phyloP scores from a whole-genome alignment of 2,113 vertebrate genomes.

The Phrynosoma blainvillii region DNA sequence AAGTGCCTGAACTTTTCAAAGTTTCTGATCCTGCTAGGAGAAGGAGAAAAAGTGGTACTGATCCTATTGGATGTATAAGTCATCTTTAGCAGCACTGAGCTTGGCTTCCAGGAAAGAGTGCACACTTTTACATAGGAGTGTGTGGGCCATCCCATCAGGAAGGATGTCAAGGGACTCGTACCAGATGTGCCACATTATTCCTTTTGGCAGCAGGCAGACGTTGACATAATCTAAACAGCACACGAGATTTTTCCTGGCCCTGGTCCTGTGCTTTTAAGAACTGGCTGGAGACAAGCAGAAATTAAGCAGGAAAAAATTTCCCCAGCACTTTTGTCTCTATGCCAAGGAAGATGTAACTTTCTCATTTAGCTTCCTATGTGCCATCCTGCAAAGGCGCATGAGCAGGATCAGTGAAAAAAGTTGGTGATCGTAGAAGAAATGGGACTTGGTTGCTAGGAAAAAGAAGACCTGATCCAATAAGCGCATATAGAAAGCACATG shows the following conservation, averaged over 20 bases:
- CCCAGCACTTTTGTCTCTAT: background rate
- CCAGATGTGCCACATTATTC: background rate
- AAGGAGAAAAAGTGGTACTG: background rate
- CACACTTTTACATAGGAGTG: background rate
- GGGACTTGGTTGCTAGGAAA: background rate
- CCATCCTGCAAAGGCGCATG: background rate
- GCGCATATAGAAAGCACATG: background rate
- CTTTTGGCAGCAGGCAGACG: background rate
- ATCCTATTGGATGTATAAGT: background rate
- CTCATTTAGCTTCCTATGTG: background rate
- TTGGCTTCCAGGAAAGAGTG: background rate
- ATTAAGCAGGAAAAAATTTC: background rate
- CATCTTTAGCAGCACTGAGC: background rate
- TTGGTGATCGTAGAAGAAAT: background rate
- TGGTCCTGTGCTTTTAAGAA: background rate
- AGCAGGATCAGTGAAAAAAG: background rate
- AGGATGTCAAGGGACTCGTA: background rate
- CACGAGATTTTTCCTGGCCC: background rate
- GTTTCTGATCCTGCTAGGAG: background rate
- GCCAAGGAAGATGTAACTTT: background rate
- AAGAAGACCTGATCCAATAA: background rate
- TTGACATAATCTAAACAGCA: background rate
- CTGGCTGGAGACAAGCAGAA: background rate
- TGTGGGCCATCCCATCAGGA: background rate
- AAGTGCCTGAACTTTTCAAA: background rate